A percentile compares a stretch with the other conserved stretches of the same genome.
Evolutionary conservation across 2,797 vertebrate genomes (phyloP).

Genomic region (Acomys russatus): DNA sequence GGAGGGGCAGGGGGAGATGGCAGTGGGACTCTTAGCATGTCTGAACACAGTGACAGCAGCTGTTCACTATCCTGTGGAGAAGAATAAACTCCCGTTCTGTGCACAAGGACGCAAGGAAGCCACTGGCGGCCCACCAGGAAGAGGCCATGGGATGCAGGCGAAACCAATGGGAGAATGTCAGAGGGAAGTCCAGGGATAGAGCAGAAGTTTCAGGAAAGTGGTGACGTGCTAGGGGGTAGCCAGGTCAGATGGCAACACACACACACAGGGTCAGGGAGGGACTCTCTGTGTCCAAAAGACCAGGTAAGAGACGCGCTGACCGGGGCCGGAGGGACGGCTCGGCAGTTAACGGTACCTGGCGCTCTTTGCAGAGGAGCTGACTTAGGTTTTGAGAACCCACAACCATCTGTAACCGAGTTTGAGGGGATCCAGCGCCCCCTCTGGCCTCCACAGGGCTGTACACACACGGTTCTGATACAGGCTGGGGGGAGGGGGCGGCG

Average conservation of each 20-base stretch:
- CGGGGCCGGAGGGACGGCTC: neutral
- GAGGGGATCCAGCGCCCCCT: neutral
- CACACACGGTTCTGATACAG: neutral
- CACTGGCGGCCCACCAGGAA: neutral
- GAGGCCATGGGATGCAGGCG: neutral
- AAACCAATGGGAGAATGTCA: neutral
- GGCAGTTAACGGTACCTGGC: neutral
- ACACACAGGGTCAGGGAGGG: neutral
- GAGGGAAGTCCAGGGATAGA: neutral
- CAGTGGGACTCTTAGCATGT: neutral
- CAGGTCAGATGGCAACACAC: neutral
- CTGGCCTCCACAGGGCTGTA: neutral
- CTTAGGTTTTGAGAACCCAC: neutral
- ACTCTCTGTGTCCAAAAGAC: neutral
- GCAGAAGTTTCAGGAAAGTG: neutral
- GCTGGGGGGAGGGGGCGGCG: too few relatives aligned
- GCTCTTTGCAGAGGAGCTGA: neutral
- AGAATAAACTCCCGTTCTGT: constrained; percentile 49
- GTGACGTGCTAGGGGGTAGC: neutral
- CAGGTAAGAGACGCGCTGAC: neutral
- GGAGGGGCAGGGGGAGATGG: constrained; percentile 3
- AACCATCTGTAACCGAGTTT: neutral
- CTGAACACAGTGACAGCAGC: constrained; percentile 24
- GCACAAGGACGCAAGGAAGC: neutral
- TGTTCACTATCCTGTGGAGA: constrained; percentile 26